Conservation (phyloP, 2,113 vertebrate genomes). For the Percina caprodes region DNA sequence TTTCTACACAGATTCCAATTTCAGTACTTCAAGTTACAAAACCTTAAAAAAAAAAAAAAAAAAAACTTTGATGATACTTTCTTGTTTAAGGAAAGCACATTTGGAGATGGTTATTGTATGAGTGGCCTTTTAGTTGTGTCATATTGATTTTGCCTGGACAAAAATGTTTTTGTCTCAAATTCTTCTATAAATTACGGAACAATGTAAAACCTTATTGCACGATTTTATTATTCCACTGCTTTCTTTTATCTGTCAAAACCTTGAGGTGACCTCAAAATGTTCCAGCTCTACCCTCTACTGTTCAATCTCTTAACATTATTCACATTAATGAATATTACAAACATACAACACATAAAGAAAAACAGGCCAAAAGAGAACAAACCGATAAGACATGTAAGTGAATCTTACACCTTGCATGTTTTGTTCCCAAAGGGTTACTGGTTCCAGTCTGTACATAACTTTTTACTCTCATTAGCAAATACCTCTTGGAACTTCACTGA, state of each 20-base stretch:
- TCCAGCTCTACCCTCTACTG: background rate
- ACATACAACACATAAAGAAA: background rate
- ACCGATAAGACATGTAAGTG: background rate
- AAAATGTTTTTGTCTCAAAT: too few relatives aligned
- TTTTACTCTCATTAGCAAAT: too few relatives aligned
- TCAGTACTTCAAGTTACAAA: constrained; percentile 14
- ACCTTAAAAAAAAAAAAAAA: too few relatives aligned
- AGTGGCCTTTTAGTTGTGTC: background rate
- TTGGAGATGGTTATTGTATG: background rate
- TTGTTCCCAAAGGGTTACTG: too few relatives aligned
- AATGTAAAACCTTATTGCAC: background rate
- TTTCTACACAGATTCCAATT: constrained; percentile 6
- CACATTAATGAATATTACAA: background rate
- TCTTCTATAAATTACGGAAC: background rate
- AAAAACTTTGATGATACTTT: background rate
- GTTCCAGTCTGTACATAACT: too few relatives aligned
- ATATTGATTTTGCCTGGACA: background rate
- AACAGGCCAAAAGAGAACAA: background rate
- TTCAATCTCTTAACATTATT: background rate
- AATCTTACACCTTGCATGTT: too few relatives aligned
- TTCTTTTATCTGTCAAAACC: background rate
- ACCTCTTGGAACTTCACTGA: too few relatives aligned
- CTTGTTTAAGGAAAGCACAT: background rate
- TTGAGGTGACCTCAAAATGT: background rate
- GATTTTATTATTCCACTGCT: background rate